These are phyloP conservation scores for Sympetrum striolatum DNA, from an alignment of 2,888 invertebrate species.

Conservation along the genomic window DNA sequence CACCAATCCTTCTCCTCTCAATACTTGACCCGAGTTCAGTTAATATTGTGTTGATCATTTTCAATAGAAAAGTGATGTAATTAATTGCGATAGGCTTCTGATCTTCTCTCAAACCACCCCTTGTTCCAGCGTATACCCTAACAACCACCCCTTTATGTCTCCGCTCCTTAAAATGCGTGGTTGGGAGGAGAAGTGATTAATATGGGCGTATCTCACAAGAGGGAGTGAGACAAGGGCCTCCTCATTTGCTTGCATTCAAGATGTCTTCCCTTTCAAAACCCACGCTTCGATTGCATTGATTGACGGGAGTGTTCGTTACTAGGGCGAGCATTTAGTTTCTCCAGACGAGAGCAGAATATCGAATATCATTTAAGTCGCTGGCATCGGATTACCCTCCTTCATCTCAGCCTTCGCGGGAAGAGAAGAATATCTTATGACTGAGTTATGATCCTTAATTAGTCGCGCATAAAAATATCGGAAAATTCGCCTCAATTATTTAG, in stretches of 20 bases:
- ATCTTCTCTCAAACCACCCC: neutral
- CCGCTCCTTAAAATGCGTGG: neutral
- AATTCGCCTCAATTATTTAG: too few relatives aligned
- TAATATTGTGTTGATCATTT: too few relatives aligned
- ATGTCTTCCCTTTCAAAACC: neutral
- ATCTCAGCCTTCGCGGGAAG: neutral
- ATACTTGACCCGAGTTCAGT: too few relatives aligned
- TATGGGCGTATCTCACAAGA: neutral
- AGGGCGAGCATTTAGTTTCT: neutral
- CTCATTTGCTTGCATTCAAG: neutral
- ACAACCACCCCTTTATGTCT: neutral
- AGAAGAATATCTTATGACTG: too few relatives aligned
- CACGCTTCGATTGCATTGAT: neutral
- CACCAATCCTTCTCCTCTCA: too few relatives aligned
- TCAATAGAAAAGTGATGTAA: too few relatives aligned
- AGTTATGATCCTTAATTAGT: too few relatives aligned
- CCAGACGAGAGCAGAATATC: neutral
- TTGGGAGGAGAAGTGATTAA: neutral
- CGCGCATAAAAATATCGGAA: too few relatives aligned
- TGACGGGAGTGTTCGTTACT: conserved; percentile 2
- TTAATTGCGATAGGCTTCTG: too few relatives aligned
- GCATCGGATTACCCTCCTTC: neutral
- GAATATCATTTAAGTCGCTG: neutral
- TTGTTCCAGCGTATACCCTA: neutral
- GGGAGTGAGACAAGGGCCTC: neutral